Evolutionary conservation across 2,888 invertebrate species (phyloP).

Genomic region (Melieria crassipennis): DNA sequence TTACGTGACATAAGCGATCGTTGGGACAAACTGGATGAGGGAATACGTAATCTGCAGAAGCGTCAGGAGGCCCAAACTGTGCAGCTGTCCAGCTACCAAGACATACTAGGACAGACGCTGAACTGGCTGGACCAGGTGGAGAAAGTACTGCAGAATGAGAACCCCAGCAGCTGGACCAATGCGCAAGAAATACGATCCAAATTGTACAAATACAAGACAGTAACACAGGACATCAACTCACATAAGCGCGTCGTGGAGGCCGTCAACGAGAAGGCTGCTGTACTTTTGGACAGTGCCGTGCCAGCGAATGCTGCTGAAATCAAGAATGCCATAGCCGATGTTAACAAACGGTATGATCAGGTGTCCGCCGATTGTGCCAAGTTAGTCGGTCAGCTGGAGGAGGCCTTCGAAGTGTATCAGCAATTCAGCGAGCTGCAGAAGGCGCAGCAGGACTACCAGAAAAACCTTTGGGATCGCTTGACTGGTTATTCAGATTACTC

Average conservation of each 20-base stretch:
- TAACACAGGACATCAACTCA: constrained; percentile 88
- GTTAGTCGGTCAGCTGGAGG: constrained; percentile 78
- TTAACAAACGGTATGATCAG: constrained; percentile 80
- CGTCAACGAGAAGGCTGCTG: constrained; percentile 87
- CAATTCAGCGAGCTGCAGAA: constrained; percentile 88
- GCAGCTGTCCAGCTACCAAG: constrained; percentile 87
- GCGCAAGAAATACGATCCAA: constrained; percentile 87
- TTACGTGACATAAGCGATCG: constrained; percentile 81
- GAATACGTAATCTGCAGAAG: constrained; percentile 85
- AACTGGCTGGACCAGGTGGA: constrained; percentile 90
- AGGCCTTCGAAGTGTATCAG: constrained; percentile 81
- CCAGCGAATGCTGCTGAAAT: constrained; percentile 69
- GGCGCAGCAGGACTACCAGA: constrained; percentile 88
- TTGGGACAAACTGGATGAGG: constrained; percentile 89
- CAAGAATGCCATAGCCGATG: constrained; percentile 75
- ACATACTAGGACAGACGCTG: constrained; percentile 81
- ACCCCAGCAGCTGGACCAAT: constrained; percentile 77
- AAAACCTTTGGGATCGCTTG: constrained; percentile 88
- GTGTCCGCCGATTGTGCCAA: constrained; percentile 74
- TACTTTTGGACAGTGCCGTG: constrained; percentile 69
- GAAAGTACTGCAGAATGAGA: constrained; percentile 77
- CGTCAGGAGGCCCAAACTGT: constrained; percentile 83
- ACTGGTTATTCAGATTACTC: constrained; percentile 84
- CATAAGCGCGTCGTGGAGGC: constrained; percentile 92
- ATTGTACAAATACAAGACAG: constrained; percentile 84